Evolutionary conservation across 2,797 vertebrate genomes (phyloP), one percentile per base, ranked within the genome.

Genomic region (Menidia menidia): DNA sequence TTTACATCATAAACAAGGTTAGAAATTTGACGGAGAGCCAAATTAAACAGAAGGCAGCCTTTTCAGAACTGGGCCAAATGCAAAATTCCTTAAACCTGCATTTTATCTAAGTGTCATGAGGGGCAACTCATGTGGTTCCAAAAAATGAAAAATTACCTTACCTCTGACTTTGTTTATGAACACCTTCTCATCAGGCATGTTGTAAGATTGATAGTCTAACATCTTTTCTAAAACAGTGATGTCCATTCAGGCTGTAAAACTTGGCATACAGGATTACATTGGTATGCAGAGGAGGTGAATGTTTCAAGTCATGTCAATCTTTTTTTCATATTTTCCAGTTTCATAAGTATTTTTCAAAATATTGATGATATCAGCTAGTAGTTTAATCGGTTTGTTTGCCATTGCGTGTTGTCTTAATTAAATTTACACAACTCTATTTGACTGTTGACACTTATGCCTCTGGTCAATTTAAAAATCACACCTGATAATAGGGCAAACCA

Each of bases 1-100:
- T 75, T 76, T 58, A 73, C 66, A 77, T 86, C 80, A 72, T 39
- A 60, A 81, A 71, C 60, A 77, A 79, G 64, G 70, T 76, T 69
- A 73, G 72, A 80, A 51, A 81, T 81, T 30, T 66, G 57, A 55
- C 81, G 71, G 74, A 56, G 65, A 82, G 81, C 63, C 59, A 13
- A 31, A 30, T 52, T 11, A 0, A 51, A 13, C 12, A 5, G 19
- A 9, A 13, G 19, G 19, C n/a, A 51, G 48, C 4, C 18, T 48
- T 48, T 48, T 48, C n/a, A 19, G 9, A 11, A 39, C 9, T 9
- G 35, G 35, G 35, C 35, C 25, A 25, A 25, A 18, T 12, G 10
- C 11, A 50, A 19, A 50, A 48, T 10, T 8, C 7, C 47, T 19
- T 18, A 50, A 50, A 25, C 18, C 4, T 25, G 19, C 9, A 18